phyloP scores from a whole-genome alignment of 1,140 invertebrate genomes.

The Drosophila novamexicana region DNA sequence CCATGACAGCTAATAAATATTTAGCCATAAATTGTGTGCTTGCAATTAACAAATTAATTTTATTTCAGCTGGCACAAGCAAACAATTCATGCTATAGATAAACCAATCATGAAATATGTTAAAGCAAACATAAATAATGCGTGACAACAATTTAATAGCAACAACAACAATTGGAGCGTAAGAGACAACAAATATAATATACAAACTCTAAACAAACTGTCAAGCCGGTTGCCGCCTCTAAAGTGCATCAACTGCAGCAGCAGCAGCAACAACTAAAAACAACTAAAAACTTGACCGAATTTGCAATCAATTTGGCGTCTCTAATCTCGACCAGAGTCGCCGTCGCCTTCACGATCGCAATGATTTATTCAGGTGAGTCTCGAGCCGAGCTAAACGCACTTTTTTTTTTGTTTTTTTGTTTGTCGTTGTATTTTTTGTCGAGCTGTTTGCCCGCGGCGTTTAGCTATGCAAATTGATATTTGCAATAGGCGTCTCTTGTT shows the following conservation, averaged over 20 bases:
- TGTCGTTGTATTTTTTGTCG: neutral
- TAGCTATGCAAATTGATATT: constrained; percentile 56
- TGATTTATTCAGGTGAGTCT: constrained; percentile 77
- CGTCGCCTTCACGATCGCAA: constrained; percentile 47
- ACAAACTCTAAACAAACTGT: constrained; percentile 45
- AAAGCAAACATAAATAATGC: constrained; percentile 55
- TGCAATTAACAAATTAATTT: constrained; percentile 30
- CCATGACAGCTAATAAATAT: constrained; percentile 67
- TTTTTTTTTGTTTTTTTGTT: constrained; percentile 10
- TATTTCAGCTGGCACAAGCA: constrained; percentile 29
- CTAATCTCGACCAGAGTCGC: constrained; percentile 69
- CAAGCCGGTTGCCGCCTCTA: constrained; percentile 63
- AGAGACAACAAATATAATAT: constrained; percentile 44
- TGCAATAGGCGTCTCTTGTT: constrained; percentile 19
- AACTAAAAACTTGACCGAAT: constrained; percentile 66
- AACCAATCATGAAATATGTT: constrained; percentile 37
- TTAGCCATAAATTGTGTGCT: constrained; percentile 45
- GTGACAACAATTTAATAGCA: constrained; percentile 63
- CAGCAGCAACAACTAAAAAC: constrained; percentile 27
- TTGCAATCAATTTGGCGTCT: constrained; percentile 61
- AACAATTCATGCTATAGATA: constrained; percentile 31
- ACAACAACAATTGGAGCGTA: constrained; percentile 17
- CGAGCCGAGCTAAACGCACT: constrained; percentile 39
- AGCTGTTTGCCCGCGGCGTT: constrained; percentile 26
- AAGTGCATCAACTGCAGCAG: constrained; percentile 52